A percentile compares a stretch with the other conserved stretches of the same genome.
Evolutionary conservation across 2,797 vertebrate genomes (phyloP).

Genomic region (Toxotes lorentzi): DNA sequence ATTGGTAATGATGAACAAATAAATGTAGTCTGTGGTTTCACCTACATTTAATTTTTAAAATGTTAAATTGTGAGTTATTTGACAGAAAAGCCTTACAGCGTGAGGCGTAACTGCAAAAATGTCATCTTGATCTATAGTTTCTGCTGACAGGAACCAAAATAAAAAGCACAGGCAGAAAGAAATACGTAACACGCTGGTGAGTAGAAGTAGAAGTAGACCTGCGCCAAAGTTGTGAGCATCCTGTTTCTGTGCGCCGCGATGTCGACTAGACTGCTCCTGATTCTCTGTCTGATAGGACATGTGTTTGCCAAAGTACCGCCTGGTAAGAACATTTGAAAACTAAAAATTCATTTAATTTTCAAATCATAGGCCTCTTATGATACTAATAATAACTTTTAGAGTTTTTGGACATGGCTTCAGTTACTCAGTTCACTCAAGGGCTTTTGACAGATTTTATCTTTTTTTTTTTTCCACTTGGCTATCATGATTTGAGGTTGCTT

Average conservation of each 20-base stretch:
- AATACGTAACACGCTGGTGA: neutral
- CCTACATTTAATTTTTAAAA: neutral
- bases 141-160: conserved; percentile 50
- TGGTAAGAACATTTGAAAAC: conserved; percentile 57
- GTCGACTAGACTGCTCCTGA: conserved; percentile 36
- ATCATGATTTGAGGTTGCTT: neutral
- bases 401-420: neutral
- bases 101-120: too few species aligned
- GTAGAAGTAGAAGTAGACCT: neutral
- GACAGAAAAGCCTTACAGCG: neutral
- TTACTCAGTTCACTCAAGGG: neutral
- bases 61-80: neutral
- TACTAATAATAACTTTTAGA: neutral
- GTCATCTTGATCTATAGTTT: conserved; percentile 7
- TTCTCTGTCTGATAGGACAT: conserved; percentile 50
- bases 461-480: neutral
- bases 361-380: neutral
- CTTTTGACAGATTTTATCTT: neutral
- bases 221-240: neutral
- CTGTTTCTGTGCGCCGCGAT: conserved; percentile 47
- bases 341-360: neutral
- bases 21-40: neutral
- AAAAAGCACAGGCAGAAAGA: neutral
- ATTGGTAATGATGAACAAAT: neutral
- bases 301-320: conserved; percentile 48